A percentile compares a stretch with the other conserved stretches of the same genome.
Evolutionary conservation across 2,113 vertebrate genomes (phyloP).

Genomic region (Pomatostomus ruficeps): DNA sequence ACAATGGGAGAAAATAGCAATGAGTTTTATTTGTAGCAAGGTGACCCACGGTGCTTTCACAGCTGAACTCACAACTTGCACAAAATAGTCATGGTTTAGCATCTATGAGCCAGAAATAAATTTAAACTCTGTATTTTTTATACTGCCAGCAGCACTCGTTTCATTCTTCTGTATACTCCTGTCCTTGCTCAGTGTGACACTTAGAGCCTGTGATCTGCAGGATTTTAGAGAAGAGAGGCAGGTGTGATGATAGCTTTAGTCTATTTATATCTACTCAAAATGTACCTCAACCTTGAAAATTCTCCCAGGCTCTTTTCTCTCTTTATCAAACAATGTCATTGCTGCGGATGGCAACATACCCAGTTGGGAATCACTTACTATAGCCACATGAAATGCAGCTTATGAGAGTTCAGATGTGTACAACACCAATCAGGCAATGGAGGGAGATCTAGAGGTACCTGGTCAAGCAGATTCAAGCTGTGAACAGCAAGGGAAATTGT

Average conservation of each 20-base stretch:
- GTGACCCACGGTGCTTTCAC: slow-evolving; percentile 11
- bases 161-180: neutral
- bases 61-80: slow-evolving; percentile 29
- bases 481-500: neutral
- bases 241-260: slow-evolving; percentile 8
- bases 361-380: neutral
- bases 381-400: neutral
- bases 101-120: slow-evolving; percentile 10
- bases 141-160: neutral
- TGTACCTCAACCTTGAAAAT: slow-evolving; percentile 28
- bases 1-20: slow-evolving; percentile 17
- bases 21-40: slow-evolving; percentile 26
- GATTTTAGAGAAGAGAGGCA: neutral
- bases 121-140: neutral
- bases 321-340: neutral
- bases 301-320: neutral
- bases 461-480: neutral
- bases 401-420: neutral
- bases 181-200: neutral
- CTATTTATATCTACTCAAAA: slow-evolving; percentile 33
- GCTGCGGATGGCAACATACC: neutral
- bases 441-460: neutral
- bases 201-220: neutral
- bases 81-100: slow-evolving; percentile 15
- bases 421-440: neutral